Evolutionary conservation across 2,113 vertebrate genomes (phyloP).

Genomic region (Narcine bancroftii): DNA sequence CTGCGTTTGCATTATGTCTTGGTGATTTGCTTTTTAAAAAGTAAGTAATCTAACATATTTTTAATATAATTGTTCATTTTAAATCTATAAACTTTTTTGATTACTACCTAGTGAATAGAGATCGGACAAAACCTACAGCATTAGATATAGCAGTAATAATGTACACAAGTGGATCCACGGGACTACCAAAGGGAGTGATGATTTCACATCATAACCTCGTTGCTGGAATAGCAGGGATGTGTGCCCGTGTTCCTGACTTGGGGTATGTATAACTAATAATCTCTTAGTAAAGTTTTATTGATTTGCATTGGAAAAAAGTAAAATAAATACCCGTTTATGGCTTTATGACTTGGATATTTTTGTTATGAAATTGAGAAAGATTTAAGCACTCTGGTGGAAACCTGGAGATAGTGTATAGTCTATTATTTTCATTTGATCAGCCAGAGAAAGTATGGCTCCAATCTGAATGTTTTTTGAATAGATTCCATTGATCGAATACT

Average conservation of each 20-base stretch:
- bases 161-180: slow-evolving; percentile 95
- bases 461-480: not conserved
- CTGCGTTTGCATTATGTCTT: too few species aligned
- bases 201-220: slow-evolving; percentile 90
- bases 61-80: not conserved
- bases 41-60: not conserved
- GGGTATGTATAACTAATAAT: slow-evolving; percentile 53
- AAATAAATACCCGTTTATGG: not conserved
- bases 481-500: not conserved
- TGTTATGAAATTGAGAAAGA: not conserved
- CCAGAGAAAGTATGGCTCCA: not conserved
- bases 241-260: slow-evolving; percentile 73
- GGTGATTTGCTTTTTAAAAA: too few species aligned
- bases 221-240: slow-evolving; percentile 83
- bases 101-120: slow-evolving; percentile 49
- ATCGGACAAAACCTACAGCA: slow-evolving; percentile 55
- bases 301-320: not conserved
- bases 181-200: slow-evolving; percentile 88
- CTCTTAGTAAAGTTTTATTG: not conserved
- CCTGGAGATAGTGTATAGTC: not conserved
- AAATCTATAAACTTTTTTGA: slow-evolving; percentile 25
- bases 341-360: not conserved
- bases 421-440: not conserved
- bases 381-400: not conserved
- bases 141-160: slow-evolving; percentile 86